Conservation (phyloP, 2,888 invertebrate genomes). For the Oeneis ivallda region DNA sequence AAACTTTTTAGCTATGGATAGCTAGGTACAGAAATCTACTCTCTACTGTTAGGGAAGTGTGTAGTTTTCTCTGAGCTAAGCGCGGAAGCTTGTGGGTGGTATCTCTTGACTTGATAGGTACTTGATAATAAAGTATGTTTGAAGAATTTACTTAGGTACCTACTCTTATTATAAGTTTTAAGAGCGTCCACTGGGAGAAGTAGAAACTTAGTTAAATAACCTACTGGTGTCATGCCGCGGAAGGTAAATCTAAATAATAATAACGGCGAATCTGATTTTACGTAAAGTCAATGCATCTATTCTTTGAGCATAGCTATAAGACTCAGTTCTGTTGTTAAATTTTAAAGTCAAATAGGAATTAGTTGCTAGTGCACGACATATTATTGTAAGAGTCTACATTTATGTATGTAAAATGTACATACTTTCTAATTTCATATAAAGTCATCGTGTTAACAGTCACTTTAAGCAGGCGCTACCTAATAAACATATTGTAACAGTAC, state of each 20-base stretch:
- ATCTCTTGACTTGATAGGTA: not conserved
- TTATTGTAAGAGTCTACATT: not conserved
- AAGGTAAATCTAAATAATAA: no score
- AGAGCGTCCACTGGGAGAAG: not conserved
- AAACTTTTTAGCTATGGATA: not conserved
- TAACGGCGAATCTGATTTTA: not conserved
- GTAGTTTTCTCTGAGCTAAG: not conserved
- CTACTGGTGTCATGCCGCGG: not conserved
- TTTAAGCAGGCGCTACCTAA: not conserved
- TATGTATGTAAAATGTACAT: not conserved
- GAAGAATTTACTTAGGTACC: not conserved
- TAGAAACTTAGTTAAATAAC: not conserved
- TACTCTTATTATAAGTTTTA: not conserved
- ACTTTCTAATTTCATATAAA: slow-evolving; percentile 2
- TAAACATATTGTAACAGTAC: no score
- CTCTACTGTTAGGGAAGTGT: not conserved
- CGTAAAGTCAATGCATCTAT: not conserved
- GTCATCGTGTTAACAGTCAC: not conserved
- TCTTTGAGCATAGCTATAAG: not conserved
- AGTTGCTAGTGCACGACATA: not conserved
- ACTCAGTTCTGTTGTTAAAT: not conserved
- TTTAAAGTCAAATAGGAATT: not conserved
- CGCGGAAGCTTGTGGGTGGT: not conserved
- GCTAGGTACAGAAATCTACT: not conserved
- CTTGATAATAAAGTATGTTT: slow-evolving; percentile 25